phyloP scores from a whole-genome alignment of 2,113 vertebrate genomes.

The Cinclus cinclus region DNA sequence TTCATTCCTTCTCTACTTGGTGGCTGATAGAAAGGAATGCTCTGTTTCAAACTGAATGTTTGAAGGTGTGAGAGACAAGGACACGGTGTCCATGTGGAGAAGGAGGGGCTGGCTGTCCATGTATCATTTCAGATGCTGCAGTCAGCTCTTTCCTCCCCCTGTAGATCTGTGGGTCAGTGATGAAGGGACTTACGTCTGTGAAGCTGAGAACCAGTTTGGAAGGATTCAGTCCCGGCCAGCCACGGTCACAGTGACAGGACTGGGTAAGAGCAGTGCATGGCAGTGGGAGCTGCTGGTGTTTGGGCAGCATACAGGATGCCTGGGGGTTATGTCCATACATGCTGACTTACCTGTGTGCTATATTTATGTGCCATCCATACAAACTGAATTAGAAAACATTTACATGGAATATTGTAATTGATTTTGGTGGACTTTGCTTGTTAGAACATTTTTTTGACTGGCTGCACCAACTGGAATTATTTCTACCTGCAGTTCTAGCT shows the following conservation, averaged over 20 bases:
- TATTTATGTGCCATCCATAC: neutral
- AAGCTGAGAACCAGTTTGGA: conserved; percentile 95
- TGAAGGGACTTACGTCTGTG: conserved; percentile 88
- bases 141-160: neutral
- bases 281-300: neutral
- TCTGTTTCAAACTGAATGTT: neutral
- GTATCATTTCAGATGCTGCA: neutral
- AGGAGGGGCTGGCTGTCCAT: neutral
- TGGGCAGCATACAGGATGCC: neutral
- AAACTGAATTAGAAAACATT: neutral
- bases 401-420: neutral
- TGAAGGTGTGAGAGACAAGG: neutral
- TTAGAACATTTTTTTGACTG: neutral
- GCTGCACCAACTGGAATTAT: neutral
- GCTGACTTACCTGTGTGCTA: neutral
- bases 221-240: conserved; percentile 80
- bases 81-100: rapidly evolving
- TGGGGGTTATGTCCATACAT: neutral
- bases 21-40: neutral
- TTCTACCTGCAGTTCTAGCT: neutral
- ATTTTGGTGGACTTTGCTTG: neutral
- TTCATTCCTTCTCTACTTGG: neutral
- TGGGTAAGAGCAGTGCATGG: conserved; percentile 78
- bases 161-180: conserved; percentile 91
- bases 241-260: conserved; percentile 87